Conservation (phyloP, 2,797 vertebrate genomes). For the Anguilla megastoma region DNA sequence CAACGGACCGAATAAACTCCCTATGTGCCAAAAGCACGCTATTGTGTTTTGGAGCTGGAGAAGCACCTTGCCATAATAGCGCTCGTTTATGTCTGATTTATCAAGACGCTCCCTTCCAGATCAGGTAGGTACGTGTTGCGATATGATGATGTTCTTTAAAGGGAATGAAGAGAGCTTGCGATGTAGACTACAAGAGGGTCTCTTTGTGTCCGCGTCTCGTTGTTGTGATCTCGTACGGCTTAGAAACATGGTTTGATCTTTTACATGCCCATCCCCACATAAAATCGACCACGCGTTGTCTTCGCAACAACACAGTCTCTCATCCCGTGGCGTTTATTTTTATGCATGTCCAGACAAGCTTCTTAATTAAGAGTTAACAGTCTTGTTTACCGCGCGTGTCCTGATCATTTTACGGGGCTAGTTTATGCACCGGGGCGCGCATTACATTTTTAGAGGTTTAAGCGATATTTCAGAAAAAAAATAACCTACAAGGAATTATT, state of each 20-base stretch:
- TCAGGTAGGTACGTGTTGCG: background rate
- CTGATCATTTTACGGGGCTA: background rate
- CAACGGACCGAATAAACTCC: constrained; percentile 31
- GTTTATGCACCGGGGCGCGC: constrained; percentile 2
- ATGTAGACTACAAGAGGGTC: background rate
- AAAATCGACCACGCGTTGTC: no score
- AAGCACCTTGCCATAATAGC: constrained; percentile 26
- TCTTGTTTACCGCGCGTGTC: background rate
- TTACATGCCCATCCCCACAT: background rate
- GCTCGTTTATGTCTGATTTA: background rate
- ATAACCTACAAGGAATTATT: background rate
- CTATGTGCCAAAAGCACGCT: constrained; percentile 25
- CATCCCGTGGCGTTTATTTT: background rate
- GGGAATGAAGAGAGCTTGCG: background rate
- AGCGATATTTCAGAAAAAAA: background rate
- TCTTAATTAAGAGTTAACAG: background rate
- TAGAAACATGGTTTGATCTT: constrained; percentile 5
- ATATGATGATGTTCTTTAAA: background rate
- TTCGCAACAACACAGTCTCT: background rate
- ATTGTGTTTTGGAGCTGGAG: constrained; percentile 7
- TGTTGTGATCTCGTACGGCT: constrained; percentile 18
- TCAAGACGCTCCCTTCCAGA: constrained; percentile 5
- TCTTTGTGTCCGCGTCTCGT: constrained; percentile 32
- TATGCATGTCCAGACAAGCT: constrained; percentile 9
- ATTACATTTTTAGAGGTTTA: background rate